Base-by-base conservation (phyloP, 2,797 vertebrate genomes). In the Pseudocheirus occidentalis region DNA sequence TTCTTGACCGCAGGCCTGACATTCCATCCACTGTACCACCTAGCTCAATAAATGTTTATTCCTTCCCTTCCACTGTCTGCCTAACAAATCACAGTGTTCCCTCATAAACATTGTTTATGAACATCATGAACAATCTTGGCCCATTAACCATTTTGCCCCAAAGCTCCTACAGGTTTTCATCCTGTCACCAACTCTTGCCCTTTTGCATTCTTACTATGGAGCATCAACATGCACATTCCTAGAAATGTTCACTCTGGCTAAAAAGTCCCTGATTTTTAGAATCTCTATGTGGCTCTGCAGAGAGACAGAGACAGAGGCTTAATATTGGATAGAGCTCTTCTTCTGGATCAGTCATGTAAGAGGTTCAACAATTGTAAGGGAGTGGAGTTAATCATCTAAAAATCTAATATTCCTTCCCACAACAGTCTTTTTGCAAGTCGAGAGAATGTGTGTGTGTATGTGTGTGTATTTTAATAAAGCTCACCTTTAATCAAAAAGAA, bases 401-500 rank as follows among this genome's bases (percentile, higher is more conserved):
- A 81, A 16, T 46, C 34, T 50, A 90, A 66, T 53, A 53, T 66
- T 50, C 59, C n/a, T 1, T 5, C 52, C 62, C 6, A 0, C 0
- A 87, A 87, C 24, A 27, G 1, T 90, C 90, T 73, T 73, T 93
- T 28, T 31, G 16, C 0, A 28, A 18, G 13, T 90, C 14, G 34
- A 18, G 14, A 28, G 16, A 55, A 66, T 53, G 34, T 34, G 34
- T 73, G 62, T 73, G 16, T n/a, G 62, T 73, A 14, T 34, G 66
- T 81, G 40, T 81, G 73, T 81, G 73, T 81, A 40, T 81, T 46
- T 87, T 87, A 87, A 46, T n/a, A 58, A 93, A 87, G 59, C 73
- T 12, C 55, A 58, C 55, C 52, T 94, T 95, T 95, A 94, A 97
- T 97, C 95, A 94, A 94, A 92, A 90, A 92, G 21, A 87, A 87